Conservation (phyloP, 2,888 invertebrate species). For the Auanema sp. region DNA sequence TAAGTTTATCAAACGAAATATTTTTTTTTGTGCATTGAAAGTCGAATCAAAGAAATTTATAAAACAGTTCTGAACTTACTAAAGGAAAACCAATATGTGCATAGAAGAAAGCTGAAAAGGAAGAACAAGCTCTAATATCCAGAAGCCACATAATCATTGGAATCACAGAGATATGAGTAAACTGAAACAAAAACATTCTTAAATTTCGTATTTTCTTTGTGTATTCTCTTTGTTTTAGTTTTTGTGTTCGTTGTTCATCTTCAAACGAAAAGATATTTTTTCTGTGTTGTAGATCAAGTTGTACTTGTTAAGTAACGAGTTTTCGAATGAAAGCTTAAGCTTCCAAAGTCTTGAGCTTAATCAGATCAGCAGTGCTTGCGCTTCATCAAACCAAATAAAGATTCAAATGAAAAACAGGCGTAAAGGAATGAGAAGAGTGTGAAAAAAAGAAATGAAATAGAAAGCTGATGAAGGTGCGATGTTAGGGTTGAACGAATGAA, state of each 20-base stretch:
- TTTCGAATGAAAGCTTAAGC: no score
- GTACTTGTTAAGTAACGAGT: slow-evolving; percentile 3
- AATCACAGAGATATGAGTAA: slow-evolving; percentile 67
- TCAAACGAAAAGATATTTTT: neutral
- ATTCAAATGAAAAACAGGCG: no score
- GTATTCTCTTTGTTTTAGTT: no score
- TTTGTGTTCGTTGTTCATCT: slow-evolving; percentile 13
- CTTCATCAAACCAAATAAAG: no score
- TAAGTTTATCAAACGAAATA: no score
- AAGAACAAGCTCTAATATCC: slow-evolving; percentile 58
- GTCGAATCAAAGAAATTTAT: no score
- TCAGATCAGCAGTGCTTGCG: no score
- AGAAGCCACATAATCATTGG: slow-evolving; percentile 65
- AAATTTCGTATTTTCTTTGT: neutral
- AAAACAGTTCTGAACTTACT: slow-evolving; percentile 28
- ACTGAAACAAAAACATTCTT: slow-evolving; percentile 36
- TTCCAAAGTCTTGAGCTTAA: no score
- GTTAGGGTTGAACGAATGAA: neutral
- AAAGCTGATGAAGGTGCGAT: no score
- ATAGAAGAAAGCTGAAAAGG: slow-evolving; percentile 65
- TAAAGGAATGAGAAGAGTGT: no score
- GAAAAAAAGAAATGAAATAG: no score
- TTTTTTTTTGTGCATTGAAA: no score
- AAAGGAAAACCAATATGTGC: slow-evolving; percentile 68
- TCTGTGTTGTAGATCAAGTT: neutral